Conservation (phyloP, 2,888 invertebrate species). For the Eristalinus sepulchralis region DNA sequence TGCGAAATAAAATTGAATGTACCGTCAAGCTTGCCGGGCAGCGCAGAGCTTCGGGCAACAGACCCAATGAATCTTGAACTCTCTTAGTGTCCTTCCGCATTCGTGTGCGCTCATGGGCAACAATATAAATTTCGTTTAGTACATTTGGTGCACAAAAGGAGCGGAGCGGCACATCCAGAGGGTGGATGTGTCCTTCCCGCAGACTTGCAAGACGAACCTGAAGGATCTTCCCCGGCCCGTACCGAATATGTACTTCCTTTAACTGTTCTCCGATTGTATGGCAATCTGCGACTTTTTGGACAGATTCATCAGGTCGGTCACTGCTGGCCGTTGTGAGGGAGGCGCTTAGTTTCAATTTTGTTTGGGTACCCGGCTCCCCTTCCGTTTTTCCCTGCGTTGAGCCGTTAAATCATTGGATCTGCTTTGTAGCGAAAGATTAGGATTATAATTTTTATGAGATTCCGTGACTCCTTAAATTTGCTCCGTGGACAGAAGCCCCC, state of each 20-base stretch:
- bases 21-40: slow-evolving; percentile 41
- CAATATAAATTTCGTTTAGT: slow-evolving; percentile 66
- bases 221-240: slow-evolving; percentile 19
- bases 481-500: not conserved
- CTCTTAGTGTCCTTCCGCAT: slow-evolving; percentile 51
- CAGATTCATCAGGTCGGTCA: not conserved
- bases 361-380: not conserved
- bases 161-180: not conserved
- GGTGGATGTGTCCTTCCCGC: not conserved
- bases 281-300: not conserved
- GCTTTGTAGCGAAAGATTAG: slow-evolving; percentile 29
- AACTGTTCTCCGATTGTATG: not conserved
- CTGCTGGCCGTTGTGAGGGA: slow-evolving; percentile 1
- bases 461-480: slow-evolving; percentile 46
- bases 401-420: slow-evolving; percentile 23
- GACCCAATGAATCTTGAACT: slow-evolving; percentile 30
- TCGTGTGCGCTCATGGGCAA: slow-evolving; percentile 58
- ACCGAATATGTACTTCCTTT: slow-evolving; percentile 13
- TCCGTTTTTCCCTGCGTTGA: not conserved
- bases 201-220: not conserved
- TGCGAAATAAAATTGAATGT: slow-evolving; percentile 67
- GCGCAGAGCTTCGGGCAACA: slow-evolving; percentile 12
- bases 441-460: slow-evolving; percentile 57
- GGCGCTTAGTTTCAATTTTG: slow-evolving; percentile 22
- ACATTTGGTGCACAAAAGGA: slow-evolving; percentile 58